Evolutionary conservation across 2,888 invertebrate species (phyloP), one percentile per base, ranked within the genome.

Genomic region (Clitarchus hookeri): DNA sequence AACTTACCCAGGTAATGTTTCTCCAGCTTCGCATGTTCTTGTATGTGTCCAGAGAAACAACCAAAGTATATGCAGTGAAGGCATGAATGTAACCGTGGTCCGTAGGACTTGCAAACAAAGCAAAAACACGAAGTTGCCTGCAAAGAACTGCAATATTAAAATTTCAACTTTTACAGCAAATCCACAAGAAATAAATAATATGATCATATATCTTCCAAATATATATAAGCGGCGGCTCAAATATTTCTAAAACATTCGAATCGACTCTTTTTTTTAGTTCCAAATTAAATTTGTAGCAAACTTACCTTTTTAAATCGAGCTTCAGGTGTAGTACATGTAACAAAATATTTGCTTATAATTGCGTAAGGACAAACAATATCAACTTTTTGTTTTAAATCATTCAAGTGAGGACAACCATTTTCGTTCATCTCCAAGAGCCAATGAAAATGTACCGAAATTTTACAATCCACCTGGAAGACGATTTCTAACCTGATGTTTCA

Each of bases 61-160:
- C 97, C 98, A 91, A 99, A 98, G 92, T 95, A 98, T 89, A 98
- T 97, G 92, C 99, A 99, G 90, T 97, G 96, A 87, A 97, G 93
- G 90, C 97, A 97, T 44, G 96, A 95, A 90, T 96, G 96, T 89
- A 97, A 93, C 87, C 97, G 94, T n/a, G 96, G 95, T 36, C 96
- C 96, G 87, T 95, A 94, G 88, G 94, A 94, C 89, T 95, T 95
- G 91, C 98, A 98, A 53, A 95, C 94, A 89, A 97, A 96, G 92
- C 98, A 98, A 88, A 95, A 93, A 91, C 96, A 96, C 91, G 95
- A 94, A 90, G 95, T 93, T 77, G 96, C 95, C 97, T 97, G 92
- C 26, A 85, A 85, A 80, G 79, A 19, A 85, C 16, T 65, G 16
- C 79, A 80, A 48, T 80, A 79, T 80, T 85, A 78, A 80, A 13